These are phyloP conservation scores for Coenobita brevimanus DNA, from an alignment of 1,140 invertebrate genomes.

Conservation along the genomic window DNA sequence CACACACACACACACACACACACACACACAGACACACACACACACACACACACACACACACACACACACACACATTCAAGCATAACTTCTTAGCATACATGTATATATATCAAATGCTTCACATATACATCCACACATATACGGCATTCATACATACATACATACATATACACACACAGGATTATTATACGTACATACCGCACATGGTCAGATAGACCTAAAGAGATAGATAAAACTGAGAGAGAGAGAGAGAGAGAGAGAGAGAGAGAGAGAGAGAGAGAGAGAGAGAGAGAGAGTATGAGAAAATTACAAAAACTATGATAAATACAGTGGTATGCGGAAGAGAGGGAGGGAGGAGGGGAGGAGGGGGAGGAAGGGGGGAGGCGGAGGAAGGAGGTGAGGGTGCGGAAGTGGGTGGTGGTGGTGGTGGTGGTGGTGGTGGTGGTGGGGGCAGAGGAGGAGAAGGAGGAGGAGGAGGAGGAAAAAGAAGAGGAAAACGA, in stretches of 20 bases:
- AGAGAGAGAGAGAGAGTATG: neutral
- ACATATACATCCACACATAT: no score
- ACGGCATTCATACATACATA: no score
- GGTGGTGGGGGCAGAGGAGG: neutral
- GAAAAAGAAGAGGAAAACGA: neutral
- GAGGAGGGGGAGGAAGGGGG: constrained; percentile 7
- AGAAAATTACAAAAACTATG: neutral
- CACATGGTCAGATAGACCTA: no score
- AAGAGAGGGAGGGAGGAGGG: neutral
- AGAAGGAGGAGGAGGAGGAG: neutral
- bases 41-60: neutral
- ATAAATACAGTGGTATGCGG: no score
- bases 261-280: neutral
- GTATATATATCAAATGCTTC: no score
- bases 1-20: constrained; percentile 1
- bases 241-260: neutral
- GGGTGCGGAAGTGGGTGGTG: neutral
- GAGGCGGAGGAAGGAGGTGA: no score
- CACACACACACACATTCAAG: no score
- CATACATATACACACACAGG: no score
- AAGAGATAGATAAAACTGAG: no score
- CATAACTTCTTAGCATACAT: no score
- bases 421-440: neutral
- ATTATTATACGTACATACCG: no score
- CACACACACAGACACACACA: neutral